Base-by-base conservation (phyloP, 2,113 vertebrate species). In the Neofelis nebulosa region DNA sequence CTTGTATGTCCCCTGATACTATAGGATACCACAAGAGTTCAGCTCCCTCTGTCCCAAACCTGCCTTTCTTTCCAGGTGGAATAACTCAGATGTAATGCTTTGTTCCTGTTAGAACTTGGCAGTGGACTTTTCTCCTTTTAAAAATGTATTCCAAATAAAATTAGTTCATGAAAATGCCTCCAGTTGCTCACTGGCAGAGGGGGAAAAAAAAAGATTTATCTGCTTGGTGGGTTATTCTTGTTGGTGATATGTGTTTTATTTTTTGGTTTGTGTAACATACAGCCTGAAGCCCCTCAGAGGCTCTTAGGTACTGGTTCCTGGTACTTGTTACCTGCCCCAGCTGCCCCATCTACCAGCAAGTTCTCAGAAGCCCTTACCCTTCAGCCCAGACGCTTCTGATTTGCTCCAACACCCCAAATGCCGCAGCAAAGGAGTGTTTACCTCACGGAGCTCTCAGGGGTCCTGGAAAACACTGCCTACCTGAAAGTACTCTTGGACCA, bases 71-170 rank as follows among this genome's bases (percentile, higher is more conserved):
- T 92, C 65, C 88, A 95, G 52, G 79, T 80, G 69, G 92, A 87
- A 80, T 55, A 57, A 93, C 57, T 80, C 79, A 91, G 76, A 71
- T 25, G 21, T 23, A 76, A 83, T 66, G 52, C 87, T 95, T 89
- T 94, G 23, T 90, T 91, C 23, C 50, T 87, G 66, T 61, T 52
- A 93, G 73, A 97, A 95, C 23, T 87, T 97, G 96, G 94, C 89
- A 96, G 36, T 33, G 33, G 55, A 38, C 74, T 84, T 93, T 94
- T 57, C 36, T 95, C 81, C 85, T 36, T 27, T 87, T 96, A 76
- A 87, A 97, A 95, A 97, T 76, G 50, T 91, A 98, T 97, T 97
- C 95, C 97, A 98, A 98, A 98, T 71, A 98, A 95, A 98, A 98
- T 69, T 97, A 94, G 82, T 71, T 97, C 45, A 86, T 90, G 78